A percentile compares a stretch with the other conserved stretches of the same genome.
These are phyloP conservation scores for Gobius niger DNA, from an alignment of 2,113 vertebrate species.

Conservation along the genomic window DNA sequence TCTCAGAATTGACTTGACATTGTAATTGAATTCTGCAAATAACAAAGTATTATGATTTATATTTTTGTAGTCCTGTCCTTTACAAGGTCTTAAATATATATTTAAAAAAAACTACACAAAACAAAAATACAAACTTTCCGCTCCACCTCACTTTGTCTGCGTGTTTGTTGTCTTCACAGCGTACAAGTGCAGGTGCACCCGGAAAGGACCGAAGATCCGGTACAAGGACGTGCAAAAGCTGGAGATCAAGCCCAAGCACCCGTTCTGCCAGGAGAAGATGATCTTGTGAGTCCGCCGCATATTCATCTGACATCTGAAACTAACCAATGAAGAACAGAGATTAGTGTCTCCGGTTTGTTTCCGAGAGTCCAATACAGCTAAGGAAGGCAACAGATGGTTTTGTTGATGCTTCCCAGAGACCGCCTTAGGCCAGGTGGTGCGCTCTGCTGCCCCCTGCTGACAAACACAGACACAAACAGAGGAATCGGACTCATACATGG, in stretches of 20 bases:
- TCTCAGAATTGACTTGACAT: no score
- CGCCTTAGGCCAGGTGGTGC: not conserved
- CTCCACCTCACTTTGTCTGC: not conserved
- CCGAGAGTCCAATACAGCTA: slow-evolving; percentile 18
- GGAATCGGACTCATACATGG: not conserved
- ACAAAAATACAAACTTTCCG: not conserved
- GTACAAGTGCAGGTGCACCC: slow-evolving; percentile 95
- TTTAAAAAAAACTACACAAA: no score
- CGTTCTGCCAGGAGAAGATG: slow-evolving; percentile 97
- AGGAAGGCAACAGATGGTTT: slow-evolving; percentile 32
- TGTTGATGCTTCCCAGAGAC: slow-evolving; percentile 30
- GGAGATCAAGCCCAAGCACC: slow-evolving; percentile 96
- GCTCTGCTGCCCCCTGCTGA: slow-evolving; percentile 67
- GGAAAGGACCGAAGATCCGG: slow-evolving; percentile 96
- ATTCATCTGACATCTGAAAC: no score
- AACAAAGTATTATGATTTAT: no score
- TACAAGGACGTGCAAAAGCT: slow-evolving; percentile 97
- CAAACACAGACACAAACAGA: not conserved
- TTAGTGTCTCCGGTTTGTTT: not conserved
- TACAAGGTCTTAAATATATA: no score
- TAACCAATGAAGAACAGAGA: no score
- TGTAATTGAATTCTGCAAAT: no score
- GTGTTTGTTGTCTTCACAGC: slow-evolving; percentile 71
- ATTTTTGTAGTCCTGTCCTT: no score
- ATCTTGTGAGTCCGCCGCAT: slow-evolving; percentile 86